Evolutionary conservation across 2,113 vertebrate species (phyloP).

Genomic region (Limanda limanda): DNA sequence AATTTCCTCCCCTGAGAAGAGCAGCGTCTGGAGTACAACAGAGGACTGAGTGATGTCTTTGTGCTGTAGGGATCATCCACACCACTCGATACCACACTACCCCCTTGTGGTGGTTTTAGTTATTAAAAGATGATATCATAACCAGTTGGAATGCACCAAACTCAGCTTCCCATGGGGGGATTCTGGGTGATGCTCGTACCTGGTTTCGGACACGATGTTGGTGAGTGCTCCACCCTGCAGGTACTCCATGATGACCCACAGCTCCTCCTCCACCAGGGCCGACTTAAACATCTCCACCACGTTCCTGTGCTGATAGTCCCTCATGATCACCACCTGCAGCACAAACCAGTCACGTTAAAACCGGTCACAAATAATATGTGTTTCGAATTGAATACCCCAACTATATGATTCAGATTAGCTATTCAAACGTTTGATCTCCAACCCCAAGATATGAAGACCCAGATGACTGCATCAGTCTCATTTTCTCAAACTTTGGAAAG

Average conservation of each 20-base stretch:
- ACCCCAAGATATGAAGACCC: no score
- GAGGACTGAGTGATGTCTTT: slow-evolving; percentile 20
- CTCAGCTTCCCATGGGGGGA: background rate
- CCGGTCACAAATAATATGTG: no score
- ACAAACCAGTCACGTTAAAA: slow-evolving; percentile 22
- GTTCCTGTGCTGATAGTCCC: slow-evolving; percentile 96
- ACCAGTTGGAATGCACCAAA: slow-evolving; percentile 8
- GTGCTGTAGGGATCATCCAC: slow-evolving; percentile 10
- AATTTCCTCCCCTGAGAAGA: slow-evolving; percentile 16
- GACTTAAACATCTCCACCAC: slow-evolving; percentile 99
- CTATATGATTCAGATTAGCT: no score
- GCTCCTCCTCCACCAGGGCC: slow-evolving; percentile 96
- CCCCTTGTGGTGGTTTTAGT: slow-evolving; percentile 73
- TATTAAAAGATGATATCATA: slow-evolving; percentile 42
- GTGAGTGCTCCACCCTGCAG: slow-evolving; percentile 97
- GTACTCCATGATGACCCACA: slow-evolving; percentile 99
- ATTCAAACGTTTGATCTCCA: no score
- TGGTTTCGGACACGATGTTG: slow-evolving; percentile 97
- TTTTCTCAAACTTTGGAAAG: background rate
- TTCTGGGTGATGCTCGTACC: slow-evolving; percentile 77
- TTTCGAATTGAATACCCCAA: background rate
- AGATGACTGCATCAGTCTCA: slow-evolving; percentile 3
- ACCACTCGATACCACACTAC: slow-evolving; percentile 67
- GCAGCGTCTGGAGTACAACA: background rate
- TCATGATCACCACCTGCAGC: slow-evolving; percentile 98